A percentile compares a stretch with the other conserved stretches of the same genome.
Conservation (phyloP, 2,888 invertebrate genomes). For the Ichneumon xanthorius region DNA sequence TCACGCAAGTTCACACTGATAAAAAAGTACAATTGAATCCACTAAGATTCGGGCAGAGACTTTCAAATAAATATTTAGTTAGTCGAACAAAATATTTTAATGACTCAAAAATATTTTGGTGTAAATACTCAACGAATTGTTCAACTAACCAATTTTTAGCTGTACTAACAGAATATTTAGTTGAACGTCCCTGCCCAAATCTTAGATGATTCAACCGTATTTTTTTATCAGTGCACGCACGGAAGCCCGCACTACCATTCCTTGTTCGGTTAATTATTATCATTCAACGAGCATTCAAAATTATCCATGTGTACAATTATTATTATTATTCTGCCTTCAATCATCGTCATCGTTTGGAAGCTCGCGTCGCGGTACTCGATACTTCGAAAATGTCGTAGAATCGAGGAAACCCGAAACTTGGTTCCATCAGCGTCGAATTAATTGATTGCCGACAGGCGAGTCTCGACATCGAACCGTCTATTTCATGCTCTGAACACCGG, state of each 20-base stretch:
- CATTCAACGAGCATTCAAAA: not conserved
- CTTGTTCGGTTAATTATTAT: not conserved
- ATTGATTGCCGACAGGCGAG: not conserved
- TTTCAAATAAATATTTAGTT: too few species aligned
- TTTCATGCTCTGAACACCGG: not conserved
- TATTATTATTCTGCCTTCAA: not conserved
- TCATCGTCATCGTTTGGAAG: not conserved
- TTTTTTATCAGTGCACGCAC: too few species aligned
- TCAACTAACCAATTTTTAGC: too few species aligned
- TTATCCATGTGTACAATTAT: not conserved
- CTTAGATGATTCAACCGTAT: too few species aligned
- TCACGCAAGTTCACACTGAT: too few species aligned
- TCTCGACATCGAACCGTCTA: not conserved
- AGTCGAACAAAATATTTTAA: too few species aligned
- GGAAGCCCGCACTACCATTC: not conserved
- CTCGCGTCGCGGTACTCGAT: not conserved
- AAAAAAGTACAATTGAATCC: too few species aligned
- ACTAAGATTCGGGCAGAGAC: too few species aligned
- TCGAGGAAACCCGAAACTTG: not conserved
- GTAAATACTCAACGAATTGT: too few species aligned
- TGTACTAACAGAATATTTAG: too few species aligned
- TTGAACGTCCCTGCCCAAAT: too few species aligned
- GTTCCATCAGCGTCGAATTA: not conserved
- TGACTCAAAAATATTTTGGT: too few species aligned
- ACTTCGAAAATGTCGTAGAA: not conserved